Conservation (phyloP, 2,888 invertebrate genomes). For the Orthonychiurus folsomi region DNA sequence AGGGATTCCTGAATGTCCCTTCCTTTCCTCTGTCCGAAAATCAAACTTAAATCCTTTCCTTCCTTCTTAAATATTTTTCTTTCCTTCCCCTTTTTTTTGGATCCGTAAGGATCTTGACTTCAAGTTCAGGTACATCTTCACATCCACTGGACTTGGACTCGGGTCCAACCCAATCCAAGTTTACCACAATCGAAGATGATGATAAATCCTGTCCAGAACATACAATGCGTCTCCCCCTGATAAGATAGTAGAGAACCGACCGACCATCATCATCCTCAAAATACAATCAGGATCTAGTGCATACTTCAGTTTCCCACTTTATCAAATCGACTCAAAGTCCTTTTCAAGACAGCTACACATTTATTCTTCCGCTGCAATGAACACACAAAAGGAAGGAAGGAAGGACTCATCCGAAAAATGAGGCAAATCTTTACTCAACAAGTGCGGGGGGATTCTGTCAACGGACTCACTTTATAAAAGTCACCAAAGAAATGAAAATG, state of each 20-base stretch:
- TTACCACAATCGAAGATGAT: too few species aligned
- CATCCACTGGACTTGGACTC: background rate
- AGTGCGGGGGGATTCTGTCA: background rate
- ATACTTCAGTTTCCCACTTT: background rate
- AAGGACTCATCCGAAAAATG: background rate
- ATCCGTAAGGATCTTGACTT: background rate
- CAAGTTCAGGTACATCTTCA: background rate
- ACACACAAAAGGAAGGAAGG: background rate
- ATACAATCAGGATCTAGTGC: slow-evolving; percentile 1
- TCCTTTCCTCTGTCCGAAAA: too few species aligned
- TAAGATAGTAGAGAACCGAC: too few species aligned
- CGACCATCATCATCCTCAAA: background rate
- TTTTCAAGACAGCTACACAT: background rate
- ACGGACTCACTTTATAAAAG: background rate
- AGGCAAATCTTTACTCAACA: background rate
- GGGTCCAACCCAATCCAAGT: too few species aligned
- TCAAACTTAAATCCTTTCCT: background rate
- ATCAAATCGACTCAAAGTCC: background rate
- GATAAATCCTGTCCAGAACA: background rate
- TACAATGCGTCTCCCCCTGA: background rate
- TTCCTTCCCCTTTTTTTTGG: background rate
- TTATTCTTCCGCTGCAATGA: background rate
- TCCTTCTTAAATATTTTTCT: background rate
- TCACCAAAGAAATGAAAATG: background rate
- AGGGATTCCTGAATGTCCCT: too few species aligned